These are phyloP conservation scores for Odocoileus hemionus DNA, from an alignment of 2,113 vertebrate genomes.

Conservation along the genomic window DNA sequence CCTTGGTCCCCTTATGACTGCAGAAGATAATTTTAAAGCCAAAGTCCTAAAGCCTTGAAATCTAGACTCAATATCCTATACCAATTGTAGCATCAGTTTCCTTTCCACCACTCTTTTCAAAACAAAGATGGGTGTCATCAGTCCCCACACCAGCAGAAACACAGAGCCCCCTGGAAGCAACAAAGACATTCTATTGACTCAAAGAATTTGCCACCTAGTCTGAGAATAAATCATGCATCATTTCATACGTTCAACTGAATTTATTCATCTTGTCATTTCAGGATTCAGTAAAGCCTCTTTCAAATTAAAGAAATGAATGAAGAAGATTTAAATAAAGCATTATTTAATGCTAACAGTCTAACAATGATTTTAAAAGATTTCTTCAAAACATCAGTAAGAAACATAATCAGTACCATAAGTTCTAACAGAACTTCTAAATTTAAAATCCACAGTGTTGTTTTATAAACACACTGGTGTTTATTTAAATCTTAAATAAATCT, in stretches of 20 bases:
- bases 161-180: background rate
- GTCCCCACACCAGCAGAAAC: background rate
- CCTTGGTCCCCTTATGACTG: background rate
- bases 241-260: background rate
- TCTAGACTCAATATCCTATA: background rate
- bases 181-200: background rate
- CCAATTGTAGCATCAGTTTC: background rate
- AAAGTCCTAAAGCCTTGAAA: background rate
- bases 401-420: background rate
- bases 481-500: background rate
- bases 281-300: background rate
- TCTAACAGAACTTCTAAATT: background rate
- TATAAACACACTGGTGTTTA: background rate
- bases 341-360: background rate
- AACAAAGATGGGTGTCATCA: background rate
- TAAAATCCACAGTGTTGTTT: background rate
- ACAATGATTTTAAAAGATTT: background rate
- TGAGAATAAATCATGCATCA: background rate
- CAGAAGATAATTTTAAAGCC: background rate
- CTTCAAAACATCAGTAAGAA: background rate
- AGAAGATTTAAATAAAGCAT: background rate
- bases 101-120: background rate
- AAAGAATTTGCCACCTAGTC: background rate
- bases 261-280: constrained; percentile 1
- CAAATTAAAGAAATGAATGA: background rate